Evolutionary conservation across 2,113 vertebrate genomes (phyloP).

Genomic region (Dascyllus trimaculatus): DNA sequence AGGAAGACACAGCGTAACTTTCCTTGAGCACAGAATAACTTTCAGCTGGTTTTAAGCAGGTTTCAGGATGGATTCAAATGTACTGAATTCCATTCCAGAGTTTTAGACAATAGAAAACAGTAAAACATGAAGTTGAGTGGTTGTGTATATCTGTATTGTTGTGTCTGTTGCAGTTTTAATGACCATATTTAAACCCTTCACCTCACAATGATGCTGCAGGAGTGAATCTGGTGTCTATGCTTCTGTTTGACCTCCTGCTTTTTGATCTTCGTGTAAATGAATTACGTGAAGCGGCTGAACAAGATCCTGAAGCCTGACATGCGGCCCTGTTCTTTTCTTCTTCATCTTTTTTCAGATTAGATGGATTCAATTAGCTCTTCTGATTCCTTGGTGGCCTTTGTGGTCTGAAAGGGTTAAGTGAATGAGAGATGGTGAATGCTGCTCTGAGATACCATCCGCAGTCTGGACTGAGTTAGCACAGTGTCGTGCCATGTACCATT

Average conservation of each 20-base stretch:
- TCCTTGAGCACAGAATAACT: background rate
- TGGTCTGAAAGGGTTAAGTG: slow-evolving; percentile 67
- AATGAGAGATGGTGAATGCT: slow-evolving; percentile 57
- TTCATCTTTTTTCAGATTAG: slow-evolving; percentile 42
- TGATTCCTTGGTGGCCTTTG: slow-evolving; percentile 63
- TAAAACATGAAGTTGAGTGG: too few relatives aligned
- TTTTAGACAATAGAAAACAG: too few relatives aligned
- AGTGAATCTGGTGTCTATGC: slow-evolving; percentile 29
- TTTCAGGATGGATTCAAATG: too few relatives aligned
- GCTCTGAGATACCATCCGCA: slow-evolving; percentile 47
- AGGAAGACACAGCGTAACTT: background rate
- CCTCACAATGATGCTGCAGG: background rate
- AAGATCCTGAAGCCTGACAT: slow-evolving; percentile 62
- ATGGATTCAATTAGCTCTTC: slow-evolving; percentile 71
- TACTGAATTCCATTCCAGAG: too few relatives aligned
- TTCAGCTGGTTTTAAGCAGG: background rate
- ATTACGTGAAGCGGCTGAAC: slow-evolving; percentile 66
- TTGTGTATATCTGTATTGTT: background rate
- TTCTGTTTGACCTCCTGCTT: slow-evolving; percentile 53
- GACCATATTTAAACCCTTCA: slow-evolving; percentile 23
- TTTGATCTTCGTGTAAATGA: slow-evolving; percentile 73
- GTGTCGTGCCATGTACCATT: slow-evolving; percentile 39
- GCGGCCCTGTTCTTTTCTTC: slow-evolving; percentile 48
- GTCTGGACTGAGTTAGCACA: slow-evolving; percentile 68
- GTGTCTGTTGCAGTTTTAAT: slow-evolving; percentile 7